Base-by-base conservation (phyloP, 2,888 invertebrate species). In the Eupithecia insigniata region DNA sequence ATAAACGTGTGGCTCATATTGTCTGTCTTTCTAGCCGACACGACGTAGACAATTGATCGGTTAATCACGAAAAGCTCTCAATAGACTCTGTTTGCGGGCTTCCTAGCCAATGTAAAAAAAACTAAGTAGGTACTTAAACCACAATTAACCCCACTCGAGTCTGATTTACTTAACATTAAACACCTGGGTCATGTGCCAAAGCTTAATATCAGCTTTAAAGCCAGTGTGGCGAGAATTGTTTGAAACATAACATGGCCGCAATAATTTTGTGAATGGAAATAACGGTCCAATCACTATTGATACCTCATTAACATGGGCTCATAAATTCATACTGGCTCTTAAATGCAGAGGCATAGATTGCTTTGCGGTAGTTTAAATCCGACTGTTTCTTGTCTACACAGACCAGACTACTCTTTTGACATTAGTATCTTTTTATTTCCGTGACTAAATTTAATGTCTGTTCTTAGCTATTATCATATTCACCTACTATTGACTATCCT, bases 231-330 rank as follows among this genome's bases (percentile, higher is more conserved):
- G 73, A 55, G 70, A 65, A 70, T 71, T 71, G 81, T 74, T 81
- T 78, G 79, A 72, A 79, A 77, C 78, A 76, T 81, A 55, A 76
- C 67, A 67, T 72, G 76, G 43, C 80, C 75, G 79, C 80, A 76
- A 82, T 83, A 82, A 81, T 85, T 87, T 89, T 89, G 89, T 90
- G 87, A 89, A 90, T 91, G 87, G 84, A 85, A 76, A 81, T 91
- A 92, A 90, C 91, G 90, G 91, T 79, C 86, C 84, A 76, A 82
- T 82, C 76, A 84, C 84, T 84, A 86, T 88, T 83, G 87, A 89
- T 87, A 85, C 82, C 87, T 89, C 85, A 90, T 91, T 90, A 90
- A 87, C 87, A 89, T 89, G 83, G 77, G 78, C 76, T 79, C 86
- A 88, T 91, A 91, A 90, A 90, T 89, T 83, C 86, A 76, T 72